Evolutionary conservation across 2,888 invertebrate genomes (phyloP).

Genomic region (Lycophotia porphyrea): DNA sequence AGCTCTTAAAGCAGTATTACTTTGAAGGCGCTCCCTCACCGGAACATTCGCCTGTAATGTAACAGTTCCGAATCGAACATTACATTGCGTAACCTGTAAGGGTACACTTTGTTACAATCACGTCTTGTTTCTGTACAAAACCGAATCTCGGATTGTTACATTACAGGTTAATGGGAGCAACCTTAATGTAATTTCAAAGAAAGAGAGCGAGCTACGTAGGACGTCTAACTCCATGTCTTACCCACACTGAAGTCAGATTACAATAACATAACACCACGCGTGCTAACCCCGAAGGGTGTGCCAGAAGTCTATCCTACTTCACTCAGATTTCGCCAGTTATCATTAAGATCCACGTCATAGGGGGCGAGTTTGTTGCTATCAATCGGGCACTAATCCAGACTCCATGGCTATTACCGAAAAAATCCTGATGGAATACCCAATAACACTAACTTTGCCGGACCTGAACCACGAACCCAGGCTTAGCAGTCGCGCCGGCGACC

Average conservation of each 20-base stretch:
- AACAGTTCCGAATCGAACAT: not conserved
- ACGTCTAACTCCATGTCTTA: not conserved
- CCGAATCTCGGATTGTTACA: not conserved
- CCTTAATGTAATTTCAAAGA: too few relatives aligned
- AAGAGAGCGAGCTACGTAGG: not conserved
- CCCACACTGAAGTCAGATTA: not conserved
- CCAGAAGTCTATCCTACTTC: not conserved
- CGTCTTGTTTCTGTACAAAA: not conserved
- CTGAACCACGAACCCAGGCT: not conserved
- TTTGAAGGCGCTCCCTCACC: not conserved
- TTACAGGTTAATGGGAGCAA: too few relatives aligned
- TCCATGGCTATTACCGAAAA: not conserved
- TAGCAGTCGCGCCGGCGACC: not conserved
- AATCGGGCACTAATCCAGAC: not conserved
- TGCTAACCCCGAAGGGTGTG: not conserved
- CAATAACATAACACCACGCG: not conserved
- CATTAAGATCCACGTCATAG: not conserved
- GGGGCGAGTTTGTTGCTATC: not conserved
- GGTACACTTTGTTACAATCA: not conserved
- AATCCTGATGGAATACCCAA: not conserved
- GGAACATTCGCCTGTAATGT: not conserved
- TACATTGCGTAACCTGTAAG: not conserved
- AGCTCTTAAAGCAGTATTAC: not conserved
- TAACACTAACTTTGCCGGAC: not conserved
- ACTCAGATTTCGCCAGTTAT: not conserved